Conservation (phyloP, 2,797 vertebrate genomes). For the Melanotaenia trifasciata region DNA sequence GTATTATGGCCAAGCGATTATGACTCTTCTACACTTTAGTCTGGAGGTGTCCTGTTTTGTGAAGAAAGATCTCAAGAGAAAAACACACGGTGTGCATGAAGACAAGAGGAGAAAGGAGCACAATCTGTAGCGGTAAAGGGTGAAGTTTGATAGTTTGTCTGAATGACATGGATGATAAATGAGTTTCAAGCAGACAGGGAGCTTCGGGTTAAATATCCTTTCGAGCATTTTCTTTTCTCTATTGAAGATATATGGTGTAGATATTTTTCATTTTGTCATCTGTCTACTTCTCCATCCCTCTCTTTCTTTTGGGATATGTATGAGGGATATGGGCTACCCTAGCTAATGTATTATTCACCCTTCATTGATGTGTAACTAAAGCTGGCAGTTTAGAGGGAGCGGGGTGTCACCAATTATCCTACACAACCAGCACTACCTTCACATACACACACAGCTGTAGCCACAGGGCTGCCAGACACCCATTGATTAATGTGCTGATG, state of each 20-base stretch:
- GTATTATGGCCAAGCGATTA: constrained; percentile 31
- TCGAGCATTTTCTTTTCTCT: constrained; percentile 2
- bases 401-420: constrained; percentile 71
- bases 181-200: background rate
- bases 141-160: constrained; percentile 30
- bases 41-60: constrained; percentile 39
- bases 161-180: constrained; percentile 34
- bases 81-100: constrained; percentile 20
- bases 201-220: constrained; percentile 15
- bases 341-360: constrained; percentile 84
- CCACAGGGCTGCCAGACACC: constrained; percentile 68
- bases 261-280: constrained; percentile 44
- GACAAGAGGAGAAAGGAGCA: background rate
- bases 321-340: constrained; percentile 57
- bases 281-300: constrained; percentile 19
- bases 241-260: constrained; percentile 12
- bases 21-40: constrained; percentile 36
- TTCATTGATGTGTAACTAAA: constrained; percentile 85
- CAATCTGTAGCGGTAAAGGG: constrained; percentile 16
- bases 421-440: constrained; percentile 32
- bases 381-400: constrained; percentile 67
- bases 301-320: constrained; percentile 54
- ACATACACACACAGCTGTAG: constrained; percentile 54
- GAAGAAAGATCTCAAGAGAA: constrained; percentile 25
- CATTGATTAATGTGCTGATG: constrained; percentile 75